Evolutionary conservation across 1,140 invertebrate genomes (phyloP), one percentile per base, ranked within the genome.

Genomic region (Orussus abietinus): DNA sequence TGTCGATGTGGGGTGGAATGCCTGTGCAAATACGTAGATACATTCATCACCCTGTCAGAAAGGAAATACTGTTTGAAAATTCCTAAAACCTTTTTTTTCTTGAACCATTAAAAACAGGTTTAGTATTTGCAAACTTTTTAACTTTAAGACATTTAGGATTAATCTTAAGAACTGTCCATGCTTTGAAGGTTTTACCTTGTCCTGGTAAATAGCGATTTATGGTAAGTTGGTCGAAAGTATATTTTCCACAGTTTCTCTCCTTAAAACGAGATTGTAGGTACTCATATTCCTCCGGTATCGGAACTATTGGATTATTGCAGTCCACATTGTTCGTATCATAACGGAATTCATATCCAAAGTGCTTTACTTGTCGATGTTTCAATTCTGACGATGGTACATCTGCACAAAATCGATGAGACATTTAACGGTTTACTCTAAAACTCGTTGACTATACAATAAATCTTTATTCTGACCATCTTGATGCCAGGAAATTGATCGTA

Each of bases 1-100:
- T 96, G 59, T 98, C 95, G n/a, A 96, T 81, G 75, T 98, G 95
- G 1, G 86, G 79, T 37, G 94, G 93, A 57, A 98, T 98, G 15
- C 92, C 92, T 90, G 50, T 12, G 72, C 71, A 64, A 49, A 34
- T 45, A 49, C 38, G n/a, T n/a, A n/a, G n/a, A n/a, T n/a, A n/a
- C n/a, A n/a, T n/a, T 28, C 32, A n/a, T n/a, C n/a, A n/a, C n/a
- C n/a, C n/a, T n/a, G n/a, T n/a, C n/a, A n/a, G 14, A 15, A 22
- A 39, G 12, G 0, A 28, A n/a, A n/a, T 28, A 28, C 12, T 28
- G 10, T 12, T 4, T 28, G 25, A 3, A 28, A 2, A 28, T 10
- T 28, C 25, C 2, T 12, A 12, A 28, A 12, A 28, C 25, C 12
- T 4, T n/a, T n/a, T n/a, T n/a, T n/a, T n/a, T n/a, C n/a, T n/a